Base-by-base conservation (phyloP, 1,140 invertebrate species). In the Melanaphis sacchari region DNA sequence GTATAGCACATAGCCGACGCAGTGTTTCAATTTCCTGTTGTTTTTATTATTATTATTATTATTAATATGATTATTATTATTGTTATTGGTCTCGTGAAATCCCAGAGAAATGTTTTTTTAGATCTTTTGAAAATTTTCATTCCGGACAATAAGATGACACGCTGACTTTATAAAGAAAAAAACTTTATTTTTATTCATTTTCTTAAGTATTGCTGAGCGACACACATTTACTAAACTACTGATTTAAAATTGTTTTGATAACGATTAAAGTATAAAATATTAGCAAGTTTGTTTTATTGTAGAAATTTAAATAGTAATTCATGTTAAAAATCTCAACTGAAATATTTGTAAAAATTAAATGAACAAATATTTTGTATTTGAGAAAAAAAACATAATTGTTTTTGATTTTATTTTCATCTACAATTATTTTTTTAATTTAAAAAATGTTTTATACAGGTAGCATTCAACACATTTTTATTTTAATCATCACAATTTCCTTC, bases 11-110 rank as follows among this genome's bases (percentile, higher is more conserved):
- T 46, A 91, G 46, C 41, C 26, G 90, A 91, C 59, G 38, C 66
- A 82, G 41, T 82, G 90, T 91, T 91, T 91, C 90, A 91, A 91
- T 91, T 91, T 52, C 76, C n/a, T 36, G 66, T n/a, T 76, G 11
- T 43, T 82, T 66, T 66, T n/a, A n/a, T 54, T 90, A 24, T 90
- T 90, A 24, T 90, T 41, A 11, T 76, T 82, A 24, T 91, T 91
- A 91, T 91, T 91, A 49, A 43, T 49, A 91, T 41, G 26, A 91
- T 91, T 91, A 91, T 91, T 91, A 82, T 91, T 91, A 91, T 82
- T 91, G 66, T 91, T 91, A 91, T 91, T 76, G 31, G 66, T 43
- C 15, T 31, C 66, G n/a, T 82, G 90, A 91, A 91, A 82, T 91
- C 90, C 90, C 41, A 2, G n/a, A 46, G 31, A 91, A 82, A 91